These are phyloP conservation scores for Hoplodrina blanda DNA, from an alignment of 2,888 invertebrate genomes.

Conservation along the genomic window DNA sequence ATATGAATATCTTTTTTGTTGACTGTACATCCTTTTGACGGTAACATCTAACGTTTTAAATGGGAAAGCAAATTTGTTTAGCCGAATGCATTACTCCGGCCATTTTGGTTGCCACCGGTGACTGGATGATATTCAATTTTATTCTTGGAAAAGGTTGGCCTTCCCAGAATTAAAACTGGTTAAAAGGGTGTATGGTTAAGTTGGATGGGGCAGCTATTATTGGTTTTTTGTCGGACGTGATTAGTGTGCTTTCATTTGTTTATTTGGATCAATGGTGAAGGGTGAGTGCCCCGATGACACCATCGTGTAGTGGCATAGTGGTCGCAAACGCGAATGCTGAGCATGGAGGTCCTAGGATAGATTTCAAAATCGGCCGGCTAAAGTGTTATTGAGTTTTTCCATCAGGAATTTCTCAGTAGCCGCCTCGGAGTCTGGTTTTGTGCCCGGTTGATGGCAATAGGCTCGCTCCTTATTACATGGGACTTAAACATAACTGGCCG, in stretches of 20 bases:
- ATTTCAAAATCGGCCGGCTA: too few relatives aligned
- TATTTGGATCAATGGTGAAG: slow-evolving; percentile 17
- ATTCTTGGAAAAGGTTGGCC: slow-evolving; percentile 15
- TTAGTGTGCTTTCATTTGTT: slow-evolving; percentile 24
- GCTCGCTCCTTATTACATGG: too few relatives aligned
- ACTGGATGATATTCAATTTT: slow-evolving; percentile 37
- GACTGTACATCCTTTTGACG: slow-evolving; percentile 57
- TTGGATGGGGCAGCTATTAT: slow-evolving; percentile 16
- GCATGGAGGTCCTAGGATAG: too few relatives aligned
- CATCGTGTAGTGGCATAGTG: too few relatives aligned
- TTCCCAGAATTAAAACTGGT: slow-evolving; percentile 30
- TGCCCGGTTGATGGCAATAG: too few relatives aligned
- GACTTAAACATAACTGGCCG: too few relatives aligned
- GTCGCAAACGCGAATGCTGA: too few relatives aligned
- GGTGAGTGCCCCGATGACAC: too few relatives aligned
- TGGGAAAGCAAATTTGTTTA: slow-evolving; percentile 67
- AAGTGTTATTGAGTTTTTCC: too few relatives aligned
- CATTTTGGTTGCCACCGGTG: slow-evolving; percentile 63
- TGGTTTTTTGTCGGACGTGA: slow-evolving; percentile 25
- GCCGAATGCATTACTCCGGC: slow-evolving; percentile 66
- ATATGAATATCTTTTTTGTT: too few relatives aligned
- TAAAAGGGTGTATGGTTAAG: slow-evolving; percentile 2
- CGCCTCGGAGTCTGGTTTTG: too few relatives aligned
- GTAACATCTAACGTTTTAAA: slow-evolving; percentile 54
- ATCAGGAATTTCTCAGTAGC: too few relatives aligned